Evolutionary conservation across 1,140 invertebrate species (phyloP).

Genomic region (Drosophila albomicans): DNA sequence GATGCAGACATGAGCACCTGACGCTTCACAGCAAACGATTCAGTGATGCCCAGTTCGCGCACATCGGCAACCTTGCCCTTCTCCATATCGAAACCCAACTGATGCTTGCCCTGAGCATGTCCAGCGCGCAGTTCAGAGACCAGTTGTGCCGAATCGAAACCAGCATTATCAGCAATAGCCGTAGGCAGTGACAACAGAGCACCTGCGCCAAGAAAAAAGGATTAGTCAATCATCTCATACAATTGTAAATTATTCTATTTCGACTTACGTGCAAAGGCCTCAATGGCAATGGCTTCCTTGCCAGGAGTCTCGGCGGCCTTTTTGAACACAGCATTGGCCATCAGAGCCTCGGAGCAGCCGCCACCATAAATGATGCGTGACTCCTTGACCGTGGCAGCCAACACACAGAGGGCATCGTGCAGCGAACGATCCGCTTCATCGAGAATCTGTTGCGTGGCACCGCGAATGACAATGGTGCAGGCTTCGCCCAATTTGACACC

Average conservation of each 20-base stretch:
- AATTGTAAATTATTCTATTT: background rate
- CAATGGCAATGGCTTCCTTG: slow-evolving; percentile 99
- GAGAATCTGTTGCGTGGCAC: slow-evolving; percentile 99
- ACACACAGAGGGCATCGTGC: slow-evolving; percentile 99
- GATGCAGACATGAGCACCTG: slow-evolving; percentile 97
- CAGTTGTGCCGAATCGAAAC: slow-evolving; percentile 98
- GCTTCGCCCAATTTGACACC: slow-evolving; percentile 98
- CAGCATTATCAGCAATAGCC: slow-evolving; percentile 99
- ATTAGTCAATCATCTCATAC: background rate
- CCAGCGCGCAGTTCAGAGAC: slow-evolving; percentile 95
- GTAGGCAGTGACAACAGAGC: slow-evolving; percentile 96
- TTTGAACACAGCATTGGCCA: slow-evolving; percentile 95
- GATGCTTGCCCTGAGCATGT: slow-evolving; percentile 91
- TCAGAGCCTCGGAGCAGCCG: slow-evolving; percentile 97
- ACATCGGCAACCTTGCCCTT: slow-evolving; percentile 94
- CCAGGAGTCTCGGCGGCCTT: slow-evolving; percentile 96
- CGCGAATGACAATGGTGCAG: slow-evolving; percentile 98
- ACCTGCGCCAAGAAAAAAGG: slow-evolving; percentile 70
- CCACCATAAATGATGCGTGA: slow-evolving; percentile 96
- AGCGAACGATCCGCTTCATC: slow-evolving; percentile 99
- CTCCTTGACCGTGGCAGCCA: slow-evolving; percentile 97
- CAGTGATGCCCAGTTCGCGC: slow-evolving; percentile 95
- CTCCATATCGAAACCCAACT: slow-evolving; percentile 97
- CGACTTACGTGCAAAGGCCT: slow-evolving; percentile 92
- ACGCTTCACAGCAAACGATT: slow-evolving; percentile 98